A percentile compares a stretch with the other conserved stretches of the same genome.
Evolutionary conservation across 2,888 invertebrate genomes (phyloP).

Genomic region (Mesodorylaimus sp.): DNA sequence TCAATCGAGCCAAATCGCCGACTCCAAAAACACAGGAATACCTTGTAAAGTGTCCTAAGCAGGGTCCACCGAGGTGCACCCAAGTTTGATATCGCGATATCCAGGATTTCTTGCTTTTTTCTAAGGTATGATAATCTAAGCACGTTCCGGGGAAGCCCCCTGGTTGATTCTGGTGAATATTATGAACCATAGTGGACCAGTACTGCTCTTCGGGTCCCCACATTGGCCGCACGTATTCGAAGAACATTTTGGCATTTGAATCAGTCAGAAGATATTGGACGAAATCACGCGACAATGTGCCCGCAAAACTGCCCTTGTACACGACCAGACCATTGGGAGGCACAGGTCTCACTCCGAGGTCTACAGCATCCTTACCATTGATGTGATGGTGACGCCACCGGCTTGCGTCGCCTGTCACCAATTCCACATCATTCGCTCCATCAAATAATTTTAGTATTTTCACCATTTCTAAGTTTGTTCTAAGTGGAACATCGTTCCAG

Average conservation of each 20-base stretch:
- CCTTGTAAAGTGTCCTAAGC: too few relatives aligned
- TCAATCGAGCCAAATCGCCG: slow-evolving; percentile 16
- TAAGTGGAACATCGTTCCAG: slow-evolving; percentile 4
- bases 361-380: too few relatives aligned
- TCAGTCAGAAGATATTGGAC: slow-evolving; percentile 3
- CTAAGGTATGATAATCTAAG: background rate
- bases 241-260: background rate
- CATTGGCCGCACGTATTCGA: background rate
- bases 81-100: slow-evolving; percentile 3
- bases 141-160: background rate
- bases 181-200: slow-evolving; percentile 7
- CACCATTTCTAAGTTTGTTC: slow-evolving; percentile 3
- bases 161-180: background rate
- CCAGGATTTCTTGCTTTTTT: background rate
- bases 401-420: too few relatives aligned
- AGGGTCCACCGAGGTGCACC: background rate
- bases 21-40: slow-evolving; percentile 27
- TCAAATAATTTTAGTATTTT: background rate
- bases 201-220: slow-evolving; percentile 8
- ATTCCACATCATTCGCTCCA: background rate
- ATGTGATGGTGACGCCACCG: background rate
- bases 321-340: slow-evolving; percentile 5
- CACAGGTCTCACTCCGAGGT: background rate
- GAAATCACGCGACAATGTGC: slow-evolving; percentile 1
- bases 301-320: slow-evolving; percentile 7